Base-by-base conservation (phyloP, 92 coral and sea anemone species). In the Pocillopora grandis region DNA sequence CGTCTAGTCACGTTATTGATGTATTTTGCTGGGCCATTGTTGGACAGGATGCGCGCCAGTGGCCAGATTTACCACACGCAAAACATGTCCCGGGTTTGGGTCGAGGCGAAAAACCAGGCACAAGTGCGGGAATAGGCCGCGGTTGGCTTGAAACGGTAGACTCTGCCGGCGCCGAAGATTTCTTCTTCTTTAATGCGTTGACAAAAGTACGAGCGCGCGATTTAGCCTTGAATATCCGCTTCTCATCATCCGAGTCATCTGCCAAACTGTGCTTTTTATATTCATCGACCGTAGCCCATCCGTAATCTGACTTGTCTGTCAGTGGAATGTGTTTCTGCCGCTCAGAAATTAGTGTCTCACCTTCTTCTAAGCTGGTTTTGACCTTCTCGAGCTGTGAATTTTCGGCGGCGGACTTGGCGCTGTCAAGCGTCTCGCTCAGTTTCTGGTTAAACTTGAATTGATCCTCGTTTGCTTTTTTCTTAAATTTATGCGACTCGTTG, bases 11-110 rank as follows among this genome's bases (percentile, higher is more conserved):
- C 62, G 73, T 35, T 73, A 75, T 6, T 59, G 78, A 9, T 5
- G 84, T 27, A 63, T 70, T 63, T 85, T 48, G 79, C 59, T 79
- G 71, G 79, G 62, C 84, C 77, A 86, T 86, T 58, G 76, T 62
- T 1, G 81, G 85, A 65, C 89, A 86, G 31, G 85, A 79, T 66
- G 89, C 85, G 13, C 85, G 64, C 85, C 80, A 86, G 78, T 79
- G 89, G 57, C 89, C 85, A 72, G 66, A 77, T 37, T 80, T 80
- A 33, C 89, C 85, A 10, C 89, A 86, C 16, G 90, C 86, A 80
- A 87, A 87, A 86, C 89, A 86, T 66, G 74, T 86, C 72, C 84
- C 84, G 35, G 78, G 20, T 35, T 82, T 72, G 27, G 79, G 86
- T n/a, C 79, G 33, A 71, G 76, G 57, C 58, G 31, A 27, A 27